Evolutionary conservation across 2,113 vertebrate genomes (phyloP).

Genomic region (Eulemur rufifrons): DNA sequence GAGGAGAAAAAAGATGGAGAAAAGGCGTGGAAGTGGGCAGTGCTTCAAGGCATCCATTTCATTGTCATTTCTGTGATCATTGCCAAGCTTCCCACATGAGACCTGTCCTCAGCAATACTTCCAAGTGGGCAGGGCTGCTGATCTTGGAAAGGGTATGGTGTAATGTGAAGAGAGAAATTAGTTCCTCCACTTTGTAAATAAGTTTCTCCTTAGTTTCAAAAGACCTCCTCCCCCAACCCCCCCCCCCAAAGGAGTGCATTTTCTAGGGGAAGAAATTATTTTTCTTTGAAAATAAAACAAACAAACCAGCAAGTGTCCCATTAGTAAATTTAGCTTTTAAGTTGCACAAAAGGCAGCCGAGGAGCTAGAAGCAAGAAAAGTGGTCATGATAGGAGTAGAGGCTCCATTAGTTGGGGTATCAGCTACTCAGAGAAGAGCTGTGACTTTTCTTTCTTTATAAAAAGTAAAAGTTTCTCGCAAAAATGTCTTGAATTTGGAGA

Average conservation of each 20-base stretch:
- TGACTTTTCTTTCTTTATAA: not conserved
- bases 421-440: not conserved
- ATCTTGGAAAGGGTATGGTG: not conserved
- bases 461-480: not conserved
- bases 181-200: not conserved
- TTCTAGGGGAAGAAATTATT: not conserved
- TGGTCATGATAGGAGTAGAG: too few relatives aligned
- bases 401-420: not conserved
- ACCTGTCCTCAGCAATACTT: not conserved
- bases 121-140: not conserved
- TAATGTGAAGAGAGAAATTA: not conserved
- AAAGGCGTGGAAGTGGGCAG: not conserved
- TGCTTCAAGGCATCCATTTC: not conserved
- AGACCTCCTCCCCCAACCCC: not conserved
- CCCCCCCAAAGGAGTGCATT: not conserved
- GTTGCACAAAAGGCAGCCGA: not conserved
- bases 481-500: not conserved
- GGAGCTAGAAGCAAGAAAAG: not conserved
- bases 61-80: not conserved
- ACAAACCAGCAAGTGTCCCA: not conserved
- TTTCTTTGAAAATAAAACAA: not conserved
- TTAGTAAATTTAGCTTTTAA: not conserved
- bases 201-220: constrained; percentile 5
- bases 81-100: not conserved
- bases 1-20: not conserved